Evolutionary conservation across 30 jellyfish, hydroid and myxozoan species (phyloP).

Genomic region (Turritopsis dohrnii): DNA sequence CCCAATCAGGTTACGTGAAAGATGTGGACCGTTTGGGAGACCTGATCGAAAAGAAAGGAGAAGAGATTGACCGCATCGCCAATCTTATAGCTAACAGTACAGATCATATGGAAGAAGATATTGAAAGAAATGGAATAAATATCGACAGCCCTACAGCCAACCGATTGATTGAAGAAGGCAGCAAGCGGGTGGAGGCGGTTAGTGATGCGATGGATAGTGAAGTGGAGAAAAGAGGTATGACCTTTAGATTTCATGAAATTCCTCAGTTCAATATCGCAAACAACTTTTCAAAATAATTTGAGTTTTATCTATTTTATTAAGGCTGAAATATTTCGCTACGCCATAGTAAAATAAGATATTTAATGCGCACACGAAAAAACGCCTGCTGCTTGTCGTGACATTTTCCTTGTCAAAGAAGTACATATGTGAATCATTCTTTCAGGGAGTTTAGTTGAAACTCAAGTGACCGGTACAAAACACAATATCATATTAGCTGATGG

Average conservation of each 20-base stretch:
- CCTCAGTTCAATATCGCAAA: no score
- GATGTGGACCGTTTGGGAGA: constrained; percentile 16
- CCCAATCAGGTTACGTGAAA: not conserved
- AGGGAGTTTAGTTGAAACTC: constrained; percentile 1
- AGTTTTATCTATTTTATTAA: no score
- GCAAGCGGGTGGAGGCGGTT: constrained; percentile 45
- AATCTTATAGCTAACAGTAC: constrained; percentile 50
- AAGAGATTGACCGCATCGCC: constrained; percentile 53
- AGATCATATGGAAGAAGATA: constrained; percentile 73
- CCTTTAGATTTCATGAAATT: no score
- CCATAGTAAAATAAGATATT: no score
- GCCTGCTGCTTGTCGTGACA: not conserved
- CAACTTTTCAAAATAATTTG: no score
- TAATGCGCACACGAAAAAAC: no score
- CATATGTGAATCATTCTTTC: not conserved
- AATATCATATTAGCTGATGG: not conserved
- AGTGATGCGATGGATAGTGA: constrained; percentile 54
- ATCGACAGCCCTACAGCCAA: constrained; percentile 75
- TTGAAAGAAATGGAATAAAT: constrained; percentile 52
- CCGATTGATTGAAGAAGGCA: constrained; percentile 49
- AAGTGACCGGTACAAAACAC: constrained; percentile 17
- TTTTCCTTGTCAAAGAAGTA: not conserved
- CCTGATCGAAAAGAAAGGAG: constrained; percentile 54
- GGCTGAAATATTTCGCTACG: no score
- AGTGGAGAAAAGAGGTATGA: constrained; percentile 70